Base-by-base conservation (phyloP, 2,888 invertebrate genomes). In the Drosophila mimica region DNA sequence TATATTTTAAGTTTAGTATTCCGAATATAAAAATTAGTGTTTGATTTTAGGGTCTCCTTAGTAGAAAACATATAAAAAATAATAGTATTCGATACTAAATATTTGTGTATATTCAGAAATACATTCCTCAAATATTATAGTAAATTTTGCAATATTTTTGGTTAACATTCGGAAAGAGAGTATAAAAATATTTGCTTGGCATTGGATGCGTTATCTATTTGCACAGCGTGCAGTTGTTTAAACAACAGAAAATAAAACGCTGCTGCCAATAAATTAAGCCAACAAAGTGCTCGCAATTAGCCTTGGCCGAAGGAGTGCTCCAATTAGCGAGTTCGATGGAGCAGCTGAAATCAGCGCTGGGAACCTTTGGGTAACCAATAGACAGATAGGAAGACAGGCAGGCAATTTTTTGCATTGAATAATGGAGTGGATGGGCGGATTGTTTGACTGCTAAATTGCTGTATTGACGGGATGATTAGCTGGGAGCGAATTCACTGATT, bases 371-470 rank as follows among this genome's bases (percentile, higher is more conserved):
- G 8, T 36, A 36, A 54, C 25, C 33, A 34, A 25, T 4, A 13
- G n/a, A 30, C 15, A 40, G 57, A 11, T 51, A 60, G 62, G 4
- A 5, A 17, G 49, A 5, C 13, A 9, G 30, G 13, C 59, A 60
- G 59, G 40, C 70, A 70, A 67, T 82, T 67, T 64, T 70, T n/a
- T n/a, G n/a, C 49, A 66, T 56, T 82, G 54, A 82, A 82, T 85
- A 82, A 69, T 69, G 66, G 38, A 86, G 11, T 38, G 28, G 40
- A 36, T 71, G 64, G 64, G 72, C 72, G 71, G 58, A 25, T 36
- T 33, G 58, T 43, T 62, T 53, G 79, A 66, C 49, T 36, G 36
- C 36, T 38, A 38, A 59, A 64, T 64, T 73, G 73, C n/a, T 48
- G 33, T 8, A 78, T 52, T 64, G 78, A 58, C 72, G 51, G 31